These are phyloP conservation scores for Melospiza melodia DNA, from an alignment of 2,113 vertebrate species.

Conservation along the genomic window DNA sequence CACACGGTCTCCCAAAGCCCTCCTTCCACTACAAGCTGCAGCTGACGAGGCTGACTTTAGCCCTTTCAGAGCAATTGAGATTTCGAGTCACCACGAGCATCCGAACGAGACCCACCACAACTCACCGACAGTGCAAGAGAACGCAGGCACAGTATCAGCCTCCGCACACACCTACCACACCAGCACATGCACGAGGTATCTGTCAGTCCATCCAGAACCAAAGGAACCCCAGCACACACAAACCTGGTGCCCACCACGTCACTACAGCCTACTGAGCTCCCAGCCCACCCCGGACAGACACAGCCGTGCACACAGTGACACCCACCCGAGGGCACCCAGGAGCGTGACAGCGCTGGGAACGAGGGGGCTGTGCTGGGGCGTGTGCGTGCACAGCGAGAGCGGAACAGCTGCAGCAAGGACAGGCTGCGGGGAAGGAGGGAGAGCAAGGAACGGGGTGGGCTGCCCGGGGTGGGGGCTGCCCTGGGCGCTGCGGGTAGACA, in stretches of 20 bases:
- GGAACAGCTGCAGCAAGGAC: background rate
- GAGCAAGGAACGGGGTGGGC: background rate
- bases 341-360: background rate
- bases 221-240: background rate
- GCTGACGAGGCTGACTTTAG: background rate
- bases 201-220: background rate
- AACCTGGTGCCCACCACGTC: background rate
- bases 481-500: background rate
- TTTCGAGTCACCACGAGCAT: background rate
- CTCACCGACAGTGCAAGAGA: background rate
- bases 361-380: background rate
- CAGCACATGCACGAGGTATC: accelerated
- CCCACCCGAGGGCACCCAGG: background rate
- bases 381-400: accelerated
- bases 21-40: background rate
- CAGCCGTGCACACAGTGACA: background rate
- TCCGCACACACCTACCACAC: background rate
- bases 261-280: background rate
- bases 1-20: background rate
- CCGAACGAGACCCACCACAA: background rate
- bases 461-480: background rate
- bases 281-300: background rate
- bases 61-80: background rate
- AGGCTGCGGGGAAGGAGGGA: no score
- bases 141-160: background rate